Percentiles rank a stretch among this genome's conserved stretches.
phyloP scores from a whole-genome alignment of 2,113 vertebrate species.

The Salvelinus alpinus region DNA sequence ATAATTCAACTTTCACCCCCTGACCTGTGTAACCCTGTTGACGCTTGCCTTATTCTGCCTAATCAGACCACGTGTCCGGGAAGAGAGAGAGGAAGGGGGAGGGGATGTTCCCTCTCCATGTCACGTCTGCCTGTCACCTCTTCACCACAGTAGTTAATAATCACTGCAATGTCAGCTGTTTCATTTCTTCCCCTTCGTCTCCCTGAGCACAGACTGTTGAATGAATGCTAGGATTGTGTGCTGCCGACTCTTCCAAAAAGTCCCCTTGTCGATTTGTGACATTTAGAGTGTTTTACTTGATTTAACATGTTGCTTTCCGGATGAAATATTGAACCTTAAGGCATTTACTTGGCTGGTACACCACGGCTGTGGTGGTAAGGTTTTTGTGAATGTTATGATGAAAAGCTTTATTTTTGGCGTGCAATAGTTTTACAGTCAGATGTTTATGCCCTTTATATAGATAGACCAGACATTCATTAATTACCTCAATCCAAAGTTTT shows the following conservation, averaged over 20 bases:
- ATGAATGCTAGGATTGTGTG: slow-evolving; percentile 7
- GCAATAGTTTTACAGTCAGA: slow-evolving; percentile 69
- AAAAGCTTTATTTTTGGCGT: slow-evolving; percentile 66
- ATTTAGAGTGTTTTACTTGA: not conserved
- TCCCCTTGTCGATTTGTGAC: not conserved
- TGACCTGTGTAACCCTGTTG: slow-evolving; percentile 21
- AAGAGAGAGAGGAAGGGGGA: not conserved
- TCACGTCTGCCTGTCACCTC: slow-evolving; percentile 16
- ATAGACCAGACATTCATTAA: slow-evolving; percentile 42
- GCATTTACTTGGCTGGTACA: slow-evolving; percentile 11
- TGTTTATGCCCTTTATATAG: slow-evolving; percentile 36
- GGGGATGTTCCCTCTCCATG: not conserved
- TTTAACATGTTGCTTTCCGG: slow-evolving; percentile 29
- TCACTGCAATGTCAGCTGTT: slow-evolving; percentile 17
- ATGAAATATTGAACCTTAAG: slow-evolving; percentile 31
- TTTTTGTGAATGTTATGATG: slow-evolving; percentile 51
- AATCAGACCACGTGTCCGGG: not conserved
- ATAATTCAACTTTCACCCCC: slow-evolving; percentile 3
- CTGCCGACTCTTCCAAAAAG: not conserved
- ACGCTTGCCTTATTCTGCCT: slow-evolving; percentile 2
- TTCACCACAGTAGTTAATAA: slow-evolving; percentile 21
- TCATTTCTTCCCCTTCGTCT: slow-evolving; percentile 15
- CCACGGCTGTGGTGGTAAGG: slow-evolving; percentile 43
- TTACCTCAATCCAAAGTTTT: slow-evolving; percentile 41
- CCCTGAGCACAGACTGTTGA: not conserved